These are phyloP conservation scores for Notothenia coriiceps DNA, from an alignment of 2,113 vertebrate species.

Conservation along the genomic window DNA sequence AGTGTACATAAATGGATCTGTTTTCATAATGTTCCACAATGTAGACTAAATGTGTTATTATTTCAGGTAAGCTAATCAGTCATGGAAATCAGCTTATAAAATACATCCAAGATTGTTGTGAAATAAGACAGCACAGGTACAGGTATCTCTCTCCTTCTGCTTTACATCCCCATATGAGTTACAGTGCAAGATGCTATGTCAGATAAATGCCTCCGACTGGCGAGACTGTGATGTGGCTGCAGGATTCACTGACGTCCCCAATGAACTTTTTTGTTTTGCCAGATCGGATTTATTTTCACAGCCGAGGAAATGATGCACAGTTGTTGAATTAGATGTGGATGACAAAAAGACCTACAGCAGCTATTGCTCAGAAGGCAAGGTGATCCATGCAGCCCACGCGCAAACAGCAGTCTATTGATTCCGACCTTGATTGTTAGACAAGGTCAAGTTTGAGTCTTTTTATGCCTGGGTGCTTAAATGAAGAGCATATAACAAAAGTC, in stretches of 20 bases:
- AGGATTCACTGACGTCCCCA: conserved; percentile 47
- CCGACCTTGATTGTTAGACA: conserved; percentile 53
- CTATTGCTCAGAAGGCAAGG: conserved; percentile 53
- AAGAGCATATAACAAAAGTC: conserved; percentile 4
- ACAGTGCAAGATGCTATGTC: conserved; percentile 20
- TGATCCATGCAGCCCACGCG: conserved; percentile 43
- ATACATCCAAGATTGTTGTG: conserved; percentile 12
- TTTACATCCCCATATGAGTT: background rate
- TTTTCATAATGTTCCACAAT: conserved; percentile 5
- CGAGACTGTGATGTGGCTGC: conserved; percentile 53
- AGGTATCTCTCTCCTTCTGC: conserved; percentile 16
- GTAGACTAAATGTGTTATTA: conserved; percentile 34
- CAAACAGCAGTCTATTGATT: conserved; percentile 67
- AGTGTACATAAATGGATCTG: conserved; percentile 16
- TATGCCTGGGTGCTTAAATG: conserved; percentile 36
- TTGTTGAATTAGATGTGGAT: conserved; percentile 63
- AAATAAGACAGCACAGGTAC: conserved; percentile 7
- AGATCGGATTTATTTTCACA: conserved; percentile 63
- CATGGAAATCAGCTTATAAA: conserved; percentile 33
- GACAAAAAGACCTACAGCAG: conserved; percentile 41
- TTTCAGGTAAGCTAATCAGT: conserved; percentile 17
- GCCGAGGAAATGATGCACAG: conserved; percentile 58
- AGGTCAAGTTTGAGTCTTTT: conserved; percentile 53
- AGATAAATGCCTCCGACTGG: conserved; percentile 63
- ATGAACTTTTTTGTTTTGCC: conserved; percentile 59